Base-by-base conservation (phyloP, 2,888 invertebrate species). In the Alviniconcha strummeri region DNA sequence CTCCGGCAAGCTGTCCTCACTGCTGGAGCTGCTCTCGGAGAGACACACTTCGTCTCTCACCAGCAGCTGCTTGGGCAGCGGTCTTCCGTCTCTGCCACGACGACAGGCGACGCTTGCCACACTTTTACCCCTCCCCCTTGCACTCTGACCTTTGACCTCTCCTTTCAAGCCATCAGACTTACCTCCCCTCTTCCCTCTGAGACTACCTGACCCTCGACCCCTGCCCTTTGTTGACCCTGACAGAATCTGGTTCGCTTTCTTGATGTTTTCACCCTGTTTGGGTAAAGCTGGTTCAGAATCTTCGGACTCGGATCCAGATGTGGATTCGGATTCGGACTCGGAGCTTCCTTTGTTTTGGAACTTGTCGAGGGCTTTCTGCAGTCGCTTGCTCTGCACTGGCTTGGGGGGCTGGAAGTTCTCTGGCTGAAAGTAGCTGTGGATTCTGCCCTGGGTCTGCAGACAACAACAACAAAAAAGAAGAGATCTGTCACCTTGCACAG, bases 1-100 rank as follows among this genome's bases (percentile, higher is more conserved):
- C 6, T 81, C 69, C 67, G n/a, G 55, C 36, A 36, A 36, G 36
- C 36, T 36, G 74, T 72, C 75, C n/a, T 56, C 81, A 71, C 52
- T 72, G 81, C 85, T 85, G 57, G 88, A 88, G 69, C 89, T 89
- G 78, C 88, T 89, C 77, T 88, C 89, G 13, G 90, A 90, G 69
- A 90, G 85, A 72, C 86, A 82, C 2, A 89, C 85, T 78, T 87
- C 88, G 17, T 86, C 84, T 36, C 82, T 86, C 19, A 84, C 69
- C 72, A 84, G 74, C n/a, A 84, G 83, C 13, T 1, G 60, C 13
- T 13, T 60, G 60, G 60, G 60, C 60, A 0, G 60, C 13, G 60
- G 60, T 60, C 60, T 60, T 36, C 36, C 36, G 36, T 36, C 36
- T 36, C 36, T 36, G 36, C 36, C 36, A 36, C 36, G 60, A 13